Percentiles rank a stretch among this genome's conserved stretches.
These are phyloP conservation scores for Hemitrygon akajei DNA, from an alignment of 2,797 vertebrate genomes.

Conservation along the genomic window DNA sequence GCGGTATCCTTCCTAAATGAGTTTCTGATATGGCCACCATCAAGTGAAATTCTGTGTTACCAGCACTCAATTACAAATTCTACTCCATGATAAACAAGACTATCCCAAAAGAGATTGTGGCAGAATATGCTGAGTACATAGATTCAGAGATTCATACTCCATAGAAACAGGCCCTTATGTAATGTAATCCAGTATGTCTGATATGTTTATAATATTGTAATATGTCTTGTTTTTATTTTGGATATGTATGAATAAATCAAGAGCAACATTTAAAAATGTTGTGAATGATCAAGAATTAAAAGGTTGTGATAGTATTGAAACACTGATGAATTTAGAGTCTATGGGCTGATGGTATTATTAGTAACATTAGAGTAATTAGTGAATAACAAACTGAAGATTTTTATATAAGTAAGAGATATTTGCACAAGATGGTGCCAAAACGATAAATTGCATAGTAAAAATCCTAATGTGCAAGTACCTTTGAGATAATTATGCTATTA, in stretches of 20 bases:
- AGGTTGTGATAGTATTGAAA: not conserved
- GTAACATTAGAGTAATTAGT: not conserved
- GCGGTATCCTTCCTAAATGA: too few species aligned
- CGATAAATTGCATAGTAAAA: not conserved
- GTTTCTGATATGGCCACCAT: too few species aligned
- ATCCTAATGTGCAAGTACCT: not conserved
- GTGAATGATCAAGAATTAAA: not conserved
- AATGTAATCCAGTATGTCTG: too few species aligned
- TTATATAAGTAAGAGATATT: not conserved
- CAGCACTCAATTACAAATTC: too few species aligned
- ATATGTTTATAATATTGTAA: too few species aligned
- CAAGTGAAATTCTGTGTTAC: too few species aligned
- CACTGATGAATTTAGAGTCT: not conserved
- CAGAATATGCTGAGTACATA: too few species aligned
- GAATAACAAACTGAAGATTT: not conserved
- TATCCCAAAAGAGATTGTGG: too few species aligned
- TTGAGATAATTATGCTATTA: not conserved
- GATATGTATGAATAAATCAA: not conserved
- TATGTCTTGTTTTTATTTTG: too few species aligned
- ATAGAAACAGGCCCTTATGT: too few species aligned
- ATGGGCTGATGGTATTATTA: not conserved
- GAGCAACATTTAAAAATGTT: not conserved
- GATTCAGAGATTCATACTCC: too few species aligned
- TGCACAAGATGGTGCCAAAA: not conserved
- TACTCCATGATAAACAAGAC: too few species aligned